phyloP scores from a whole-genome alignment of 23 tunicate genomes.

The Phallusia fumigata region DNA sequence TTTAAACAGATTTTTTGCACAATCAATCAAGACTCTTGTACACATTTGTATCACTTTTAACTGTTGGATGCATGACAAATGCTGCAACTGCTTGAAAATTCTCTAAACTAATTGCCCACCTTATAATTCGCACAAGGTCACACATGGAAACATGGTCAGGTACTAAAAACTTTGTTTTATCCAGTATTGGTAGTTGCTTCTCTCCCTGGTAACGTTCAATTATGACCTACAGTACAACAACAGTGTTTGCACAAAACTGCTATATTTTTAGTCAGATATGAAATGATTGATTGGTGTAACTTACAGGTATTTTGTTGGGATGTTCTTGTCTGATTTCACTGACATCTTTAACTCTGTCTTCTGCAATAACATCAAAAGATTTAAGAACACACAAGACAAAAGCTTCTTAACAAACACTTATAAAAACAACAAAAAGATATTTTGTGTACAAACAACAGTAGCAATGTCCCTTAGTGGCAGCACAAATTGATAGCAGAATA shows the following conservation, averaged over 20 bases:
- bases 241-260: too few relatives aligned
- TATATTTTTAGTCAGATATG: background rate
- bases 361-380: conserved; percentile 28
- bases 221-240: conserved; percentile 52
- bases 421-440: background rate
- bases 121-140: conserved; percentile 89
- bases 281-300: background rate
- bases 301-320: conserved; percentile 96
- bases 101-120: conserved; percentile 39
- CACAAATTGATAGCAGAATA: too few relatives aligned
- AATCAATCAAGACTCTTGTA: too few relatives aligned
- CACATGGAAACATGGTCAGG: conserved; percentile 97
- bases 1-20: too few relatives aligned
- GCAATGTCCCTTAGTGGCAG: too few relatives aligned
- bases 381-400: background rate
- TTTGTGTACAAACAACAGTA: too few relatives aligned
- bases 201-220: conserved; percentile 93
- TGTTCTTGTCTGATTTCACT: conserved; percentile 80
- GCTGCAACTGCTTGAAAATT: too few relatives aligned
- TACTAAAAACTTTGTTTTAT: conserved; percentile 93
- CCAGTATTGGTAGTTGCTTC: conserved; percentile 81
- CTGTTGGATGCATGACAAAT: too few relatives aligned
- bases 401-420: background rate
- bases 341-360: conserved; percentile 86
- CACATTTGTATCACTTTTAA: too few relatives aligned